Evolutionary conservation across 2,888 invertebrate genomes (phyloP).

Genomic region (Margaritifera margaritifera): DNA sequence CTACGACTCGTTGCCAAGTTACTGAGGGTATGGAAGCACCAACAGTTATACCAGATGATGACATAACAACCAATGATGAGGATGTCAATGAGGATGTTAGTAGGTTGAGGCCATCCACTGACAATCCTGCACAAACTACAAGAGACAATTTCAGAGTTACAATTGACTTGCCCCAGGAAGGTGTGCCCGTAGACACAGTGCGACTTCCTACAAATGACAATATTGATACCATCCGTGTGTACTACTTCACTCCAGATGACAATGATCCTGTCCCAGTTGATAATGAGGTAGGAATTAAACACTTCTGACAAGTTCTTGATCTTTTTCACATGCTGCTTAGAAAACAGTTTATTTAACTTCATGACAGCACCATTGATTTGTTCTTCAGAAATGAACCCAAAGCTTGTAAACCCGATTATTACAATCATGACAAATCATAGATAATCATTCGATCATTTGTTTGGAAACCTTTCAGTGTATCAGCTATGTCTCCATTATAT

Average conservation of each 20-base stretch:
- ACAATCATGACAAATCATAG: too few relatives aligned
- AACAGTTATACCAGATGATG: conserved; percentile 21
- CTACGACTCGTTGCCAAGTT: conserved; percentile 10
- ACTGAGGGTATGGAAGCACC: conserved; percentile 22
- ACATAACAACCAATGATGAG: conserved; percentile 3
- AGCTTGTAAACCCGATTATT: too few relatives aligned
- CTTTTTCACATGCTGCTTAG: too few relatives aligned
- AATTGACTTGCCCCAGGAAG: conserved; percentile 17
- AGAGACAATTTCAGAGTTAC: too few relatives aligned
- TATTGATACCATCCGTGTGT: conserved; percentile 21
- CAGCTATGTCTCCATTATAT: too few relatives aligned
- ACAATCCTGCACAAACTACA: too few relatives aligned
- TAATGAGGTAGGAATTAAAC: not conserved
- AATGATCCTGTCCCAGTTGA: conserved; percentile 8
- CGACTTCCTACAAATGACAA: conserved; percentile 20
- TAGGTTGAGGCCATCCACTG: conserved; percentile 14
- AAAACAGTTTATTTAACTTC: too few relatives aligned
- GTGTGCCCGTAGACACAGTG: conserved; percentile 20
- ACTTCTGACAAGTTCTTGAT: too few relatives aligned
- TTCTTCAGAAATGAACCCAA: too few relatives aligned
- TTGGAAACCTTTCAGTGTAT: not conserved
- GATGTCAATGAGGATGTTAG: not conserved
- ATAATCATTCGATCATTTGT: too few relatives aligned
- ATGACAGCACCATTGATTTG: too few relatives aligned
- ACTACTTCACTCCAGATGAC: conserved; percentile 12